Conservation (phyloP, 1,140 invertebrate species). For the Pseudomyrmex pallidus region DNA sequence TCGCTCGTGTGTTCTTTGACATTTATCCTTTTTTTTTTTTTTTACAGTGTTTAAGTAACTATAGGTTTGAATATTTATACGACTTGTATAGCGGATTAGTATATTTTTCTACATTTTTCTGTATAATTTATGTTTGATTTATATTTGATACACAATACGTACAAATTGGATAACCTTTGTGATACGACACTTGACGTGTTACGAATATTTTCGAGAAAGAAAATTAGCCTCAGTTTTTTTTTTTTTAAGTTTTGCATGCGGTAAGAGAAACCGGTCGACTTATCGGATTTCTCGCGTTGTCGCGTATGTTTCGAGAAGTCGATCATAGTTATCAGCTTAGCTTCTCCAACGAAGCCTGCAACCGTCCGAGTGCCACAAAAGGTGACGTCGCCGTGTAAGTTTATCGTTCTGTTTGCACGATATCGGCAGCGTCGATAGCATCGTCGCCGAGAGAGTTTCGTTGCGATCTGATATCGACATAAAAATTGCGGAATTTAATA, state of each 20-base stretch:
- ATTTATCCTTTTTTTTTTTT: background rate
- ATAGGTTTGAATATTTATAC: constrained; percentile 17
- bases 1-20: constrained; percentile 11
- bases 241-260: background rate
- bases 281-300: constrained; percentile 36
- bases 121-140: too few relatives aligned
- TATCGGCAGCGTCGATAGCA: constrained; percentile 15
- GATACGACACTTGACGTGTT: too few relatives aligned
- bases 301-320: constrained; percentile 24
- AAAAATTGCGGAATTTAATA: too few relatives aligned
- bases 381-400: background rate
- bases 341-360: background rate
- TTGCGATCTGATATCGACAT: too few relatives aligned
- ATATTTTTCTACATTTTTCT: constrained; percentile 1
- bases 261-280: background rate
- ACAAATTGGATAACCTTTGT: background rate
- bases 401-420: constrained; percentile 20
- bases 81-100: background rate
- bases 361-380: background rate
- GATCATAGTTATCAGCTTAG: constrained; percentile 23
- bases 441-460: background rate
- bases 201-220: constrained; percentile 19
- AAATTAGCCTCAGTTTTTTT: constrained; percentile 17
- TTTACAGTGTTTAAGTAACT: too few relatives aligned
- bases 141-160: background rate